Conservation (phyloP, 2,888 invertebrate genomes). For the Merodon equestris region DNA sequence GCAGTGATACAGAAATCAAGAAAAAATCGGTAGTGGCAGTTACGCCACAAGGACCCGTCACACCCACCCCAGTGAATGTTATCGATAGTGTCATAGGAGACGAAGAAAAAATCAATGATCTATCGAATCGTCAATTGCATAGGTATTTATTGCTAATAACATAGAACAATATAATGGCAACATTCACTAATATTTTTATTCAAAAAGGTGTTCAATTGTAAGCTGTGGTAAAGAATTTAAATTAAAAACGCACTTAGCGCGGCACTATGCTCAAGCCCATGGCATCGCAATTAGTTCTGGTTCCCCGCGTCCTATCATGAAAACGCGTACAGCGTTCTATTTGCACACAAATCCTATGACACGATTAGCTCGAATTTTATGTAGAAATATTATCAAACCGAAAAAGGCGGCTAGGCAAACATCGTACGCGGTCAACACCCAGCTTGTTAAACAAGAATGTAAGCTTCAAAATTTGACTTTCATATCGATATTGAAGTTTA, state of each 20-base stretch:
- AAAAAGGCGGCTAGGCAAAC: conserved; percentile 94
- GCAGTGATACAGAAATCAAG: conserved; percentile 78
- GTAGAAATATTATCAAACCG: conserved; percentile 89
- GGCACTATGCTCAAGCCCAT: conserved; percentile 96
- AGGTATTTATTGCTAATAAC: conserved; percentile 70
- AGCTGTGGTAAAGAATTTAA: conserved; percentile 98
- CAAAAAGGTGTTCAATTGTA: conserved; percentile 89
- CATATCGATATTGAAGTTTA: background rate
- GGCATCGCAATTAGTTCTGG: conserved; percentile 85
- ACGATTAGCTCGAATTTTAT: conserved; percentile 91
- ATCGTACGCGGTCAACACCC: conserved; percentile 87
- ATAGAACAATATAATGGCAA: background rate
- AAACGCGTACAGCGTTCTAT: conserved; percentile 97
- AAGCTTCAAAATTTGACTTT: conserved; percentile 74
- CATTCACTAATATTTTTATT: background rate
- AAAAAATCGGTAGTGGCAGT: conserved; percentile 75
- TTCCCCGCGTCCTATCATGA: conserved; percentile 95
- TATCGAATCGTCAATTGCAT: conserved; percentile 78
- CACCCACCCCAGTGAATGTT: conserved; percentile 59
- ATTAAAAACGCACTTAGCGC: conserved; percentile 94
- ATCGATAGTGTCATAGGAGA: conserved; percentile 74
- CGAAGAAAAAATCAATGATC: conserved; percentile 80
- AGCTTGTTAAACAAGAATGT: conserved; percentile 94
- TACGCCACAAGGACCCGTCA: conserved; percentile 69
- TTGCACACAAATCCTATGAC: conserved; percentile 94